Evolutionary conservation across 1,140 invertebrate species (phyloP).

Genomic region (Drosophila equinoxialis): DNA sequence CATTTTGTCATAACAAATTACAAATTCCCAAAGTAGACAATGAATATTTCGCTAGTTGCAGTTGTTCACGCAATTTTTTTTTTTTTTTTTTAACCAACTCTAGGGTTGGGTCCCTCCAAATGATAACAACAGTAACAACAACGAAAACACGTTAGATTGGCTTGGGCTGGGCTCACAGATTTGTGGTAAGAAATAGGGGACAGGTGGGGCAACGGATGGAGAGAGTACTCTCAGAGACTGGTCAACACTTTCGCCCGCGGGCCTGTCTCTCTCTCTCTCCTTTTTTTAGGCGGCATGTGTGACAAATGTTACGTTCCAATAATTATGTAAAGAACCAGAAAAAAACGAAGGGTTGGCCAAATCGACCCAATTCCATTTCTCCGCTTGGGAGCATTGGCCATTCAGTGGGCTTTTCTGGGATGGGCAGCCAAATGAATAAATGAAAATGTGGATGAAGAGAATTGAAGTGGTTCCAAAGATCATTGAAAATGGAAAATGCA

Average conservation of each 20-base stretch:
- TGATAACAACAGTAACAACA: constrained; percentile 18
- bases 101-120: constrained; percentile 31
- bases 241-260: constrained; percentile 49
- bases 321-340: constrained; percentile 66
- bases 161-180: constrained; percentile 20
- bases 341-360: constrained; percentile 55
- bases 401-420: neutral
- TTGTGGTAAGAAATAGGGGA: neutral
- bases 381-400: neutral
- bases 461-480: too few species aligned
- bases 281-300: constrained; percentile 41
- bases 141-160: neutral
- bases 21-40: constrained; percentile 16
- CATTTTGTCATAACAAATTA: constrained; percentile 76
- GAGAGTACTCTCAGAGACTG: neutral
- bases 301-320: constrained; percentile 77
- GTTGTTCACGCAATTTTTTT: constrained; percentile 55
- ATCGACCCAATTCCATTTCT: constrained; percentile 44
- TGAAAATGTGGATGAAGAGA: too few species aligned
- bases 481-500: too few species aligned
- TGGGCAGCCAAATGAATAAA: neutral
- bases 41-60: constrained; percentile 58
- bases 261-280: neutral
- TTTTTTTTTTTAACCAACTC: neutral
- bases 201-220: neutral